These are phyloP conservation scores for Serranochromis macrocephalus DNA, from an alignment of 2,113 vertebrate genomes.

Conservation along the genomic window DNA sequence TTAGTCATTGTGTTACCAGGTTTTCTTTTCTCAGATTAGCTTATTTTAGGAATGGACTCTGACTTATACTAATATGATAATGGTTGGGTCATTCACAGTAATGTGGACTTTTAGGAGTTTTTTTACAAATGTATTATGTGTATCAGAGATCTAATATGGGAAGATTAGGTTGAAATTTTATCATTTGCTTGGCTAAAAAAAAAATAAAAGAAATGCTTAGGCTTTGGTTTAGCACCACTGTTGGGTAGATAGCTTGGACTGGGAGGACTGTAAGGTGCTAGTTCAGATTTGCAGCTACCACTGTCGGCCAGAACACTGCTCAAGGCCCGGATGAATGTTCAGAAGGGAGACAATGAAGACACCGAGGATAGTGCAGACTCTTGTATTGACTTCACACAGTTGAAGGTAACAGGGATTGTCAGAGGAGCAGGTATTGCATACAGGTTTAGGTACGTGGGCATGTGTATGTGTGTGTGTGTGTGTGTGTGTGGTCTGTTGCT, in stretches of 20 bases:
- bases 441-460: rapidly evolving
- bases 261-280: not conserved
- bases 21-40: not conserved
- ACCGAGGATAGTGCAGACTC: not conserved
- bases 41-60: not conserved
- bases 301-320: not conserved
- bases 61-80: not conserved
- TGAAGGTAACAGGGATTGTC: not conserved
- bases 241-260: not conserved
- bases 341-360: not conserved
- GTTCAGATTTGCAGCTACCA: not conserved
- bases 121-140: not conserved
- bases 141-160: not conserved
- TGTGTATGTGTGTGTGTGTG: not conserved
- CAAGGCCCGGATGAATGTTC: not conserved
- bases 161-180: not conserved
- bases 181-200: not conserved
- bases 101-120: not conserved
- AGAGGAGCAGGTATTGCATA: not conserved
- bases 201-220: not conserved
- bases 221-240: not conserved
- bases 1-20: not conserved
- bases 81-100: not conserved
- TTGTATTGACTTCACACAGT: not conserved
- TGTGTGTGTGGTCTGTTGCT: not conserved